Conservation (phyloP, 2,113 vertebrate genomes). For the Aspiorhynchus laticeps region DNA sequence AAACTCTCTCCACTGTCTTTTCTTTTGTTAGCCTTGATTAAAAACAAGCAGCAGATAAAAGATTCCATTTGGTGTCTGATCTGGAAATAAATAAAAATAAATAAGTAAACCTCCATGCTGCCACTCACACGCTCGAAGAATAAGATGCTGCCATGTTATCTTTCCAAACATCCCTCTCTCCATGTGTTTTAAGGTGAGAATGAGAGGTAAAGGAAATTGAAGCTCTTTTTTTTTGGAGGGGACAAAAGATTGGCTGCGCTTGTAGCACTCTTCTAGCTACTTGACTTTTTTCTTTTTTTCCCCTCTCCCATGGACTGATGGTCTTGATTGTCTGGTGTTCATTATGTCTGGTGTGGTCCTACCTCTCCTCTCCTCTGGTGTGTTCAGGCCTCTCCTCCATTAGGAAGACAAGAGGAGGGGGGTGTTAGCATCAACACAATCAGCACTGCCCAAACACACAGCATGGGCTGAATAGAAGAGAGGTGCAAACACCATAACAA, state of each 20-base stretch:
- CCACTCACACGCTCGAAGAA: conserved; percentile 41
- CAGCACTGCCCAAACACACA: conserved; percentile 80
- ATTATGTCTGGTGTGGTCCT: conserved; percentile 69
- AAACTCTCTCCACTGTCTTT: conserved; percentile 57
- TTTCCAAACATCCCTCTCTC: conserved; percentile 29
- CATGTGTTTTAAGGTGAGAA: conserved; percentile 30
- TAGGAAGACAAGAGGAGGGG: conserved; percentile 56
- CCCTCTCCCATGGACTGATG: conserved; percentile 52
- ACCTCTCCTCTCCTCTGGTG: conserved; percentile 58
- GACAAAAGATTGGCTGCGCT: conserved; percentile 28
- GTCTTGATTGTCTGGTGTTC: conserved; percentile 76
- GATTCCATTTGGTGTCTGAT: conserved; percentile 56
- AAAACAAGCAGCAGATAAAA: conserved; percentile 70
- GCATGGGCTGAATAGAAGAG: conserved; percentile 75
- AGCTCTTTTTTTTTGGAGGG: conserved; percentile 7
- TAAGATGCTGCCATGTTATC: conserved; percentile 32
- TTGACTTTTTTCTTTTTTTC: conserved; percentile 49
- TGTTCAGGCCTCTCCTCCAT: conserved; percentile 64
- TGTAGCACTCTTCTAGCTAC: conserved; percentile 43
- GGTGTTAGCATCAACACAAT: conserved; percentile 80
- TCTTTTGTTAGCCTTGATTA: conserved; percentile 72
- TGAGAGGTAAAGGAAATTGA: conserved; percentile 44
- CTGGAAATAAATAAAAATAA: conserved; percentile 54
- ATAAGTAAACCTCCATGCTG: conserved; percentile 17
- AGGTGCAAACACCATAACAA: conserved; percentile 81